These are phyloP conservation scores for Aphaenogaster floridana DNA, from an alignment of 1,140 invertebrate species.

Conservation along the genomic window DNA sequence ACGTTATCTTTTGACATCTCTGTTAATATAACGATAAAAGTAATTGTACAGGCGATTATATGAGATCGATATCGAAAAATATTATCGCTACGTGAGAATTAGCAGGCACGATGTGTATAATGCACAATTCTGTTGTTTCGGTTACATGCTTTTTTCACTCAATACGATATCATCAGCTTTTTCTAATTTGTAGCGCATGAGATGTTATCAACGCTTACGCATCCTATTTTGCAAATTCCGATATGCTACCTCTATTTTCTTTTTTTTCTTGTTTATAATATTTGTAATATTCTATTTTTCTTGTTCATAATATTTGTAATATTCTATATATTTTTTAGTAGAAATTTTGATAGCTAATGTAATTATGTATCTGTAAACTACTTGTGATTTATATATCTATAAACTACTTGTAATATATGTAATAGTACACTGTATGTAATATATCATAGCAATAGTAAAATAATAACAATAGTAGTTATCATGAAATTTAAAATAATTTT, in stretches of 20 bases:
- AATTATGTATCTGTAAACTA: background rate
- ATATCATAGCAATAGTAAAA: too few relatives aligned
- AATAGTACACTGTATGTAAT: too few relatives aligned
- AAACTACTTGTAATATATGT: too few relatives aligned
- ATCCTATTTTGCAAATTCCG: background rate
- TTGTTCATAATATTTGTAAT: too few relatives aligned
- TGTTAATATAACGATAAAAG: slow-evolving; percentile 56
- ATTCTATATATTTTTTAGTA: background rate
- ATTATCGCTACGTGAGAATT: slow-evolving; percentile 71
- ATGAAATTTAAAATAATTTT: too few relatives aligned
- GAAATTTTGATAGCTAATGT: background rate
- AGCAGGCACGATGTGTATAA: slow-evolving; percentile 29
- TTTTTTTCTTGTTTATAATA: background rate
- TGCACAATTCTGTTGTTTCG: background rate
- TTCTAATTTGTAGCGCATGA: slow-evolving; percentile 10
- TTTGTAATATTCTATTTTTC: background rate
- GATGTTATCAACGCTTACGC: slow-evolving; percentile 15
- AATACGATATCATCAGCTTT: slow-evolving; percentile 8
- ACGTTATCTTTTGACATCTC: slow-evolving; percentile 14
- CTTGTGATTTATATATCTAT: too few relatives aligned
- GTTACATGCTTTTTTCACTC: background rate
- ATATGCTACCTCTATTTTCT: background rate
- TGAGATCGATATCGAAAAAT: slow-evolving; percentile 44
- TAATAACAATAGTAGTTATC: too few relatives aligned
- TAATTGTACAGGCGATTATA: background rate